Conservation (phyloP, 2,113 vertebrate genomes). For the Laticauda colubrina region DNA sequence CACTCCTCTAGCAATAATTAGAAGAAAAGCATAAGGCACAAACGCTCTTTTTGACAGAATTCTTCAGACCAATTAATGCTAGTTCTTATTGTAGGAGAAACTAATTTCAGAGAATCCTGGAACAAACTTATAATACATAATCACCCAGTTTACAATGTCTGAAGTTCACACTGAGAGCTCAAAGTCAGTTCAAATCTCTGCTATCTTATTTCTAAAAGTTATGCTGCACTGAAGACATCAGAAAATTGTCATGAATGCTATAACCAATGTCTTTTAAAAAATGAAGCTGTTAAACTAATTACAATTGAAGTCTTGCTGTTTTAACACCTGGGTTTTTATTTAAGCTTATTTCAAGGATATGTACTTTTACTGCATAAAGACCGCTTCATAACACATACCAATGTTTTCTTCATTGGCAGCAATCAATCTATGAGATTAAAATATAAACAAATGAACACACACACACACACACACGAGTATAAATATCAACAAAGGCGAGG, state of each 20-base stretch:
- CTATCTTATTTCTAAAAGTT: slow-evolving; percentile 39
- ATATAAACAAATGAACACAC: not conserved
- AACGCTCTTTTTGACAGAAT: slow-evolving; percentile 25
- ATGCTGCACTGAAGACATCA: slow-evolving; percentile 20
- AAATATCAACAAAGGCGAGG: not conserved
- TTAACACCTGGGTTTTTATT: not conserved
- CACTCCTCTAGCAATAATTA: not conserved
- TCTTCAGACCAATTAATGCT: not conserved
- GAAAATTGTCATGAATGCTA: not conserved
- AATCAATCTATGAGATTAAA: not conserved
- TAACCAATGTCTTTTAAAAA: not conserved
- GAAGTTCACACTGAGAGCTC: slow-evolving; percentile 12
- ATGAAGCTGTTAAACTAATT: not conserved
- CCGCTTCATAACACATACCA: not conserved
- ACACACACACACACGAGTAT: not conserved
- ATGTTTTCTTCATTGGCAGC: not conserved
- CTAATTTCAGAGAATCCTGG: not conserved
- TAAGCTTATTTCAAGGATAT: not conserved
- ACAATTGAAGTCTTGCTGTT: not conserved
- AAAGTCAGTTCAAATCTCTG: slow-evolving; percentile 15
- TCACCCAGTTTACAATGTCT: not conserved
- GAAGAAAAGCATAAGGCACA: slow-evolving; percentile 19
- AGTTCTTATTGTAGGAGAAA: not conserved
- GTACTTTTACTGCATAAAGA: not conserved
- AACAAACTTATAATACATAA: not conserved